Conservation (phyloP, 2,888 invertebrate genomes). For the Rhorus exstirpatorius region DNA sequence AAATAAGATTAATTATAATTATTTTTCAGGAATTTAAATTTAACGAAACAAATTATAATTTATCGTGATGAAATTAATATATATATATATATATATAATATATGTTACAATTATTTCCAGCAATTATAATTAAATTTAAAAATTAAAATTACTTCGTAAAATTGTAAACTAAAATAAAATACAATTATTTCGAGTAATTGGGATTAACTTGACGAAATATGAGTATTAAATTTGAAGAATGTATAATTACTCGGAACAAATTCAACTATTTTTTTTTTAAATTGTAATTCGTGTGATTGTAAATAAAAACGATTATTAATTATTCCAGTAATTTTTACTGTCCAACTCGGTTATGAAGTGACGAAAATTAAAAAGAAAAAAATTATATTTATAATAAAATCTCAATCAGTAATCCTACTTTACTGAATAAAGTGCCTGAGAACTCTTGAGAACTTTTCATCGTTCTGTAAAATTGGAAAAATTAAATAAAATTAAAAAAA, state of each 20-base stretch:
- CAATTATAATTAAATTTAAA: background rate
- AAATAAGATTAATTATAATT: background rate
- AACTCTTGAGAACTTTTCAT: slow-evolving; percentile 33
- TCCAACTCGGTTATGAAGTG: slow-evolving; percentile 30
- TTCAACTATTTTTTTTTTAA: no score
- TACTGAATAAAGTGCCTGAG: slow-evolving; percentile 53
- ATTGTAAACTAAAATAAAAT: no score
- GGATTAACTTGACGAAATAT: no score
- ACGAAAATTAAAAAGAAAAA: slow-evolving; percentile 16
- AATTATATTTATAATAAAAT: slow-evolving; percentile 35
- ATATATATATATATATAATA: no score
- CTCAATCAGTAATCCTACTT: slow-evolving; percentile 32
- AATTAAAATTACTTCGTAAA: no score
- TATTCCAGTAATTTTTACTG: no score
- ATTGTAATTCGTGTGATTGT: no score
- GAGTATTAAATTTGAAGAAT: no score
- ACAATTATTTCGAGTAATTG: no score
- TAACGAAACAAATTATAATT: background rate
- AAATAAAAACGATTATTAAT: no score
- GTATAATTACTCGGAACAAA: no score
- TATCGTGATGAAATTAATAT: no score
- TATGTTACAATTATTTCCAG: background rate
- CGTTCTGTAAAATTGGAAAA: slow-evolving; percentile 31
- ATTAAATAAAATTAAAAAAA: background rate
- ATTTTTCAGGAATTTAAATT: background rate